phyloP scores from a whole-genome alignment of 2,797 vertebrate species.

The Hemibagrus guttatus region DNA sequence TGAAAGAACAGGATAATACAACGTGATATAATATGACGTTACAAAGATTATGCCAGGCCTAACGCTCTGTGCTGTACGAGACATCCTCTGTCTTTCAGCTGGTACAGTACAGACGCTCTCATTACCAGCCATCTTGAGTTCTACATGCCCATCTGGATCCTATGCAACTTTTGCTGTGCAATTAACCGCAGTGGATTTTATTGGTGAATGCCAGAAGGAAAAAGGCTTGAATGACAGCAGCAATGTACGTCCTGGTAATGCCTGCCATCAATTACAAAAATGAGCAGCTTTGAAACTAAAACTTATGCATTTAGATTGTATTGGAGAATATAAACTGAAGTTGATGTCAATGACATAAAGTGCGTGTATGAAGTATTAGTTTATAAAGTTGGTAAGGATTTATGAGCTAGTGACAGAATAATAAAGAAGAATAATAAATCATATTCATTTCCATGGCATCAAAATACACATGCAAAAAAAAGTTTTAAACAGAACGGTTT shows the following conservation, averaged over 20 bases:
- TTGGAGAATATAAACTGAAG: too few species aligned
- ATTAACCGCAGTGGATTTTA: slow-evolving; percentile 2
- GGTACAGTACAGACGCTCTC: neutral
- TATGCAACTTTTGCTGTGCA: slow-evolving; percentile 19
- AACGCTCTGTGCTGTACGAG: neutral
- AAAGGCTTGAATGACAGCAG: slow-evolving; percentile 3
- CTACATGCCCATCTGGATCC: slow-evolving; percentile 18
- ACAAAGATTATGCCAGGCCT: slow-evolving; percentile 28
- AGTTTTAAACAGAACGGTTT: neutral
- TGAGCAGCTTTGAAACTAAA: neutral
- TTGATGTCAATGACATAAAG: neutral
- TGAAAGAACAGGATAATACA: slow-evolving; percentile 23
- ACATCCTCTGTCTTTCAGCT: slow-evolving; percentile 24
- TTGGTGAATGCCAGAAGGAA: neutral
- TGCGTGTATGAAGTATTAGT: neutral
- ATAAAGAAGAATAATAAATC: neutral
- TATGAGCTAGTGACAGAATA: neutral
- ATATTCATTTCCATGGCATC: neutral
- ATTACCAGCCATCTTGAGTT: slow-evolving; percentile 27
- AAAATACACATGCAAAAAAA: neutral
- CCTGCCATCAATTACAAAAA: neutral
- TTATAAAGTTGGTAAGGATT: neutral
- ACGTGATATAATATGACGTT: slow-evolving; percentile 28
- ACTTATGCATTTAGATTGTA: neutral
- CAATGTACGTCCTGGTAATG: neutral